Percentiles rank a stretch among this genome's conserved stretches.
Conservation (phyloP, 53 echinoderm and acorn worm species). For the Holothuria scabra region DNA sequence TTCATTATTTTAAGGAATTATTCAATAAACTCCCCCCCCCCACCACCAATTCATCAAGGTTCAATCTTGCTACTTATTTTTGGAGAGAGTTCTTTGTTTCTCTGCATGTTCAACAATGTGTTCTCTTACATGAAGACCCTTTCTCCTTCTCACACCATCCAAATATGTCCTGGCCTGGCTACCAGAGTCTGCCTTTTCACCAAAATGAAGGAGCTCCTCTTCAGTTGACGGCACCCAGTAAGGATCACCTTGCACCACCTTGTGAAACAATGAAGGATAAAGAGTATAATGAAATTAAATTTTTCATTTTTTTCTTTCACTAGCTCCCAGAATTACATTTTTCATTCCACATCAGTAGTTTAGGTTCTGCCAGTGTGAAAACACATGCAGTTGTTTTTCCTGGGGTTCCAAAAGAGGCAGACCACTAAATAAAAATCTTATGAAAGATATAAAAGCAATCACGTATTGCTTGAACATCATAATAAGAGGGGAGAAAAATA, state of each 20-base stretch:
- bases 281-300: neutral
- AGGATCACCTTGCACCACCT: constrained; percentile 90
- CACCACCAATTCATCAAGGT: too few relatives aligned
- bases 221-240: constrained; percentile 99
- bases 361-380: too few relatives aligned
- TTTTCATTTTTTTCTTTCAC: neutral
- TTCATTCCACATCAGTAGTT: neutral
- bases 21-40: too few relatives aligned
- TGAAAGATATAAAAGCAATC: too few relatives aligned
- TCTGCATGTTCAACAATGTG: constrained; percentile 99
- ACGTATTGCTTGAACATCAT: too few relatives aligned
- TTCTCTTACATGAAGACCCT: constrained; percentile 87
- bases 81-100: constrained; percentile 88
- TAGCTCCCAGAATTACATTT: neutral
- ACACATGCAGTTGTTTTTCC: too few relatives aligned
- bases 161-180: constrained; percentile 92
- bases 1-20: too few relatives aligned
- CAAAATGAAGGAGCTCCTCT: constrained; percentile 97
- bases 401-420: too few relatives aligned
- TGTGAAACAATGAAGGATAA: neutral
- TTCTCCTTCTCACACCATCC: constrained; percentile 84
- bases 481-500: too few relatives aligned
- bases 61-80: constrained; percentile 69
- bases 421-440: too few relatives aligned
- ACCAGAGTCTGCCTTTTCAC: constrained; percentile 96